These are phyloP conservation scores for Entomobrya multifasciata DNA, from an alignment of 2,888 invertebrate species.

Conservation along the genomic window DNA sequence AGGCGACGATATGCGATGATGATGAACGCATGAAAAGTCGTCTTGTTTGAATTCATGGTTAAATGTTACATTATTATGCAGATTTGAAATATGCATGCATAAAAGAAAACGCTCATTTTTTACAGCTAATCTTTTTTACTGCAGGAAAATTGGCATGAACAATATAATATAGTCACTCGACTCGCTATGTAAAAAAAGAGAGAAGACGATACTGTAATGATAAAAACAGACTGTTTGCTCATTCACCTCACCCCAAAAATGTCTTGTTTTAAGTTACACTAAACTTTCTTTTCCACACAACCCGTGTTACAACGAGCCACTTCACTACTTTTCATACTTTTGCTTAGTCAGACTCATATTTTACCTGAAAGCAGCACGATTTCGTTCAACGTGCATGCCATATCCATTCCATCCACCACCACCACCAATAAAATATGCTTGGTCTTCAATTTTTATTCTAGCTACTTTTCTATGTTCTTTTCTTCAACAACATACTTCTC, in stretches of 20 bases:
- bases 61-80: not conserved
- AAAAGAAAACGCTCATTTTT: slow-evolving; percentile 24
- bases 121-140: not conserved
- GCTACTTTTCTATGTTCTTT: not conserved
- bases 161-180: not conserved
- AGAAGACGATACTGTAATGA: slow-evolving; percentile 1
- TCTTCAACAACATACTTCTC: not conserved
- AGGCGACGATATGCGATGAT: not conserved
- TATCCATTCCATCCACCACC: slow-evolving; percentile 20
- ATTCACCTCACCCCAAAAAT: slow-evolving; percentile 50
- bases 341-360: slow-evolving; percentile 67
- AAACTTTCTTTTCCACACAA: slow-evolving; percentile 52
- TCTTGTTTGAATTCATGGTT: not conserved
- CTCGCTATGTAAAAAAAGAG: not conserved
- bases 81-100: not conserved
- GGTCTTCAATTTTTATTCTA: slow-evolving; percentile 39
- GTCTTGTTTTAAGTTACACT: slow-evolving; percentile 41
- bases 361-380: slow-evolving; percentile 61
- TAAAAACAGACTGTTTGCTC: slow-evolving; percentile 30
- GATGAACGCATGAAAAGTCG: slow-evolving; percentile 15
- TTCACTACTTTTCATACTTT: slow-evolving; percentile 50
- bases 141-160: not conserved
- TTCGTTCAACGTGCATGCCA: slow-evolving; percentile 2
- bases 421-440: slow-evolving; percentile 23
- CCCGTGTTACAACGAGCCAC: slow-evolving; percentile 47